phyloP scores from a whole-genome alignment of 64 coral and sea anemone species.

The Pocillopora verrucosa region DNA sequence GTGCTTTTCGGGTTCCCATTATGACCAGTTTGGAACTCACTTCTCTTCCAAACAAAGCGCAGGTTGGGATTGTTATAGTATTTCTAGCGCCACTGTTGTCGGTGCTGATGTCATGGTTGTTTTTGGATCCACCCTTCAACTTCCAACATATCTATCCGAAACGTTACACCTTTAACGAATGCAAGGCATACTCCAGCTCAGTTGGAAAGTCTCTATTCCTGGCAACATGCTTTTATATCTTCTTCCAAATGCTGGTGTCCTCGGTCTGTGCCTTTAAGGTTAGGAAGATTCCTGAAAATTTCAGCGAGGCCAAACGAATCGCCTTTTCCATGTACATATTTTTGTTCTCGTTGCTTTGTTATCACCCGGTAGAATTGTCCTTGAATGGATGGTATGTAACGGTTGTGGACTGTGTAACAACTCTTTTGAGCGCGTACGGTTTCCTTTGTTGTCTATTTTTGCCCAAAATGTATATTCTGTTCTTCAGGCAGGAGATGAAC shows the following conservation, averaged over 20 bases:
- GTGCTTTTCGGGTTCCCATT: neutral
- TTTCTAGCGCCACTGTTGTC: neutral
- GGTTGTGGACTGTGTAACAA: constrained; percentile 33
- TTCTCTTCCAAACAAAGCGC: neutral
- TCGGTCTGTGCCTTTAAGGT: constrained; percentile 26
- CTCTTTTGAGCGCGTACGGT: constrained; percentile 41
- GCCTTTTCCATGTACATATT: constrained; percentile 46
- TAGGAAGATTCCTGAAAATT: constrained; percentile 60
- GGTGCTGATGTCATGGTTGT: neutral
- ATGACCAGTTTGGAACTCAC: neutral
- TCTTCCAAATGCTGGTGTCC: neutral
- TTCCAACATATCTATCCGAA: neutral
- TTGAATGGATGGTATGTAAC: constrained; percentile 40
- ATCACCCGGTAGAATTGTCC: constrained; percentile 35
- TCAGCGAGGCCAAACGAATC: constrained; percentile 39
- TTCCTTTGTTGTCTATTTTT: constrained; percentile 42
- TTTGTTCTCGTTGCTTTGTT: constrained; percentile 14
- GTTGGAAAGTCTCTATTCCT: constrained; percentile 5
- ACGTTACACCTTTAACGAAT: neutral
- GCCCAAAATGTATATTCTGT: constrained; percentile 22
- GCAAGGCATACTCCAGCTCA: neutral
- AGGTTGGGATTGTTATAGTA: neutral
- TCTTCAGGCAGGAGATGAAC: constrained; percentile 43
- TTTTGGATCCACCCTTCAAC: constrained; percentile 7
- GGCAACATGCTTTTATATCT: neutral